Conservation (phyloP, 2,113 vertebrate genomes). For the Chionomys nivalis region DNA sequence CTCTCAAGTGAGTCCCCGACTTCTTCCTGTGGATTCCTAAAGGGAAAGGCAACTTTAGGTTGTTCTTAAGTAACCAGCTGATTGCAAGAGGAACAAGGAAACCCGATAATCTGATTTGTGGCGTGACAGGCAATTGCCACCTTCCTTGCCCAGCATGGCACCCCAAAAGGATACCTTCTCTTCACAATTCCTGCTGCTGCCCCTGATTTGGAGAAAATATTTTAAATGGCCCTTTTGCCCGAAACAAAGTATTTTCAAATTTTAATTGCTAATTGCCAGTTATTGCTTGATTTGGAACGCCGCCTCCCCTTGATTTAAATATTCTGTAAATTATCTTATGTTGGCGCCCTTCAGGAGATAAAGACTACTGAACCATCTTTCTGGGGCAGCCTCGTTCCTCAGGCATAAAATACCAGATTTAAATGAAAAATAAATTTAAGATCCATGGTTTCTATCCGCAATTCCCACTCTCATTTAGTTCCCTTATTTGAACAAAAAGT, state of each 20-base stretch:
- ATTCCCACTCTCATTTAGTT: not conserved
- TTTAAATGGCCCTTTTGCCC: not conserved
- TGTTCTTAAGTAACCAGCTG: not conserved
- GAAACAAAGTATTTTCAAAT: not conserved
- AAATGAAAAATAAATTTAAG: not conserved
- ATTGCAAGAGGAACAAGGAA: not conserved
- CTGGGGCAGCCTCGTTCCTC: not conserved
- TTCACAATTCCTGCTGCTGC: not conserved
- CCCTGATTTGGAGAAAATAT: not conserved
- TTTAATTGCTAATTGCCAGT: not conserved
- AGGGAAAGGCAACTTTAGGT: not conserved
- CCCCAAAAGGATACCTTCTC: not conserved
- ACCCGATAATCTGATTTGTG: not conserved
- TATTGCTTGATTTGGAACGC: not conserved
- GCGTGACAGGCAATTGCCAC: not conserved
- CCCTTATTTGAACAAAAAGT: not conserved
- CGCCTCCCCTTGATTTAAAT: not conserved
- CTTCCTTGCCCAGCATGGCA: not conserved
- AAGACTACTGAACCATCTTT: not conserved
- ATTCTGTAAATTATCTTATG: conserved; percentile 6
- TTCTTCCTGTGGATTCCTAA: not conserved
- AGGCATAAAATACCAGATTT: not conserved
- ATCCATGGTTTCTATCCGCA: not conserved
- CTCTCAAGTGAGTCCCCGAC: not conserved
- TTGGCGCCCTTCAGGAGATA: not conserved